phyloP scores from a whole-genome alignment of 2,113 vertebrate species.

The Rhegmatorhina hoffmannsi region DNA sequence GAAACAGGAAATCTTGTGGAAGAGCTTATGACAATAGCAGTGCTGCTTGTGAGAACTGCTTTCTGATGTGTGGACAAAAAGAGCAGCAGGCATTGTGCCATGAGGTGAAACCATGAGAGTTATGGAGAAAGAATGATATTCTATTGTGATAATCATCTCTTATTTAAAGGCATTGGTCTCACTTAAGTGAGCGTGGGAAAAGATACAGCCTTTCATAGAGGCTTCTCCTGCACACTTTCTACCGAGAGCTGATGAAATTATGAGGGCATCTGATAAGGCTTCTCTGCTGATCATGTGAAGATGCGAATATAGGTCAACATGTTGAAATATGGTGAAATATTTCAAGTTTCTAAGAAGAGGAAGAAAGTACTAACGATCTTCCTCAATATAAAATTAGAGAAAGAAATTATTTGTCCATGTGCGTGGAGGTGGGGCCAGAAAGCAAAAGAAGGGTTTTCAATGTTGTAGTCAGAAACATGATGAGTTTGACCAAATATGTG shows the following conservation, averaged over 20 bases:
- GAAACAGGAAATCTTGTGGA: background rate
- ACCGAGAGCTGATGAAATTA: background rate
- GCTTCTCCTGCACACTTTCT: background rate
- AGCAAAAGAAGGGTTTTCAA: background rate
- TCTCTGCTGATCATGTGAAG: background rate
- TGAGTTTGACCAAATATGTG: background rate
- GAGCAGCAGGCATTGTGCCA: background rate
- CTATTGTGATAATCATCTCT: background rate
- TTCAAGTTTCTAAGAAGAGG: background rate
- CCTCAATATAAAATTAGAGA: background rate
- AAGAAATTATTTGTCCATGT: background rate
- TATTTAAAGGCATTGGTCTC: background rate
- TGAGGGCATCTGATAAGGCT: background rate
- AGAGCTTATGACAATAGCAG: background rate
- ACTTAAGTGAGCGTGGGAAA: background rate
- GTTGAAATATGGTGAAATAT: background rate
- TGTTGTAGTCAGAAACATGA: background rate
- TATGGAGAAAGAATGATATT: background rate
- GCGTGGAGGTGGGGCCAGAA: background rate
- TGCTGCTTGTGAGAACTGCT: background rate
- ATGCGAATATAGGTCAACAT: background rate
- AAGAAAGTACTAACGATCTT: background rate
- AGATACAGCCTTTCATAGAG: background rate
- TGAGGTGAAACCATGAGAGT: background rate
- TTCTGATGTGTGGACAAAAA: background rate